These are phyloP conservation scores for Dicerorhinus sumatrensis DNA, from an alignment of 2,113 vertebrate species.

Conservation along the genomic window DNA sequence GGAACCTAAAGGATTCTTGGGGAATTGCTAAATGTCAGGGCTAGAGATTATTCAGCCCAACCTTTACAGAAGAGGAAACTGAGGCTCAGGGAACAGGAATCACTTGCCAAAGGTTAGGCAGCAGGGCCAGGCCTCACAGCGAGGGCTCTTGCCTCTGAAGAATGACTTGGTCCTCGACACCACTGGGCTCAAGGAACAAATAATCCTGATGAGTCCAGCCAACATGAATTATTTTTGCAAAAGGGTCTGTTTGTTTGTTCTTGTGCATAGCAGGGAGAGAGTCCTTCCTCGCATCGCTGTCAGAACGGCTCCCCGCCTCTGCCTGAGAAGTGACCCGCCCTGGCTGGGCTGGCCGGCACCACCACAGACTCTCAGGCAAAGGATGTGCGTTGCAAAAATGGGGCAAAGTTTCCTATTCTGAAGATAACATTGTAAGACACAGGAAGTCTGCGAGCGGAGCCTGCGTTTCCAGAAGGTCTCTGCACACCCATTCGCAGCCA, in stretches of 20 bases:
- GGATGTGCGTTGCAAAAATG: constrained; percentile 85
- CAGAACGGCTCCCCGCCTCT: constrained; percentile 53
- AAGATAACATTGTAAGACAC: constrained; percentile 85
- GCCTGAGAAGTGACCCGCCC: constrained; percentile 75
- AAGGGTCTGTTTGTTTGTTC: constrained; percentile 75
- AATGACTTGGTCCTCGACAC: background rate
- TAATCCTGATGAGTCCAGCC: background rate
- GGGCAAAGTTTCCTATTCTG: constrained; percentile 85
- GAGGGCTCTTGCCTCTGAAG: background rate
- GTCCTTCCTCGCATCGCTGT: background rate
- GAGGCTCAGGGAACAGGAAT: constrained; percentile 12
- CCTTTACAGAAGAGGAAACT: constrained; percentile 9
- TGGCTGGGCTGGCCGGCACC: constrained; percentile 77
- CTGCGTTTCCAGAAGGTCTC: constrained; percentile 76
- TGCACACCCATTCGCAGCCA: constrained; percentile 60
- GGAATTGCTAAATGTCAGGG: background rate
- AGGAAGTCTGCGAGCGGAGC: constrained; percentile 78
- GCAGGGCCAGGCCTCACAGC: background rate
- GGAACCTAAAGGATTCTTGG: background rate
- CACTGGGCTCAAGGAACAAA: constrained; percentile 14
- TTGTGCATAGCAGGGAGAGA: constrained; percentile 35
- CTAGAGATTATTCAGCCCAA: background rate
- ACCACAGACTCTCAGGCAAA: constrained; percentile 78
- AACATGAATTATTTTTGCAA: constrained; percentile 70
- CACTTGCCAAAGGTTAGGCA: background rate